A percentile compares a stretch with the other conserved stretches of the same genome.
Evolutionary conservation across 1,140 invertebrate species (phyloP).

Genomic region (Drosophila kurseongensis): DNA sequence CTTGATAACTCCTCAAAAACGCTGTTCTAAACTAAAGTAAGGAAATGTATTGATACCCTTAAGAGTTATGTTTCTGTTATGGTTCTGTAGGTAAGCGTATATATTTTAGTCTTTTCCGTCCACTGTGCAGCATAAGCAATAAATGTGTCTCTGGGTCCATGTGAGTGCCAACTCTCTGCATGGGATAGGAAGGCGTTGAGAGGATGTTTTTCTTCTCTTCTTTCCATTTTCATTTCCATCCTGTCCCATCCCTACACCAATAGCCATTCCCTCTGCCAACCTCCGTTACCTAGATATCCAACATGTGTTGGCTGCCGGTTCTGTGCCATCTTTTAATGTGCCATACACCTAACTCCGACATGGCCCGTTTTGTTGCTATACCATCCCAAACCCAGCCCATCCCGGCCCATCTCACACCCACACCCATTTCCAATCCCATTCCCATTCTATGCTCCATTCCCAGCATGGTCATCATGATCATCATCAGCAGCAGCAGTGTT

Average conservation of each 20-base stretch:
- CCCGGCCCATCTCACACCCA: background rate
- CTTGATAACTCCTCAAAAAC: too few relatives aligned
- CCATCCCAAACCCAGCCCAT: slow-evolving; percentile 5
- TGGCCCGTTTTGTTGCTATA: slow-evolving; percentile 21
- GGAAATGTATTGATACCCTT: too few relatives aligned
- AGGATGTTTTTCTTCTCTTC: slow-evolving; percentile 44
- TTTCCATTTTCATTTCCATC: slow-evolving; percentile 1
- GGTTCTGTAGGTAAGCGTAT: background rate
- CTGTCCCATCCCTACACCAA: background rate
- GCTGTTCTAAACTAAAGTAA: too few relatives aligned
- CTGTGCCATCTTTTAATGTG: slow-evolving; percentile 73
- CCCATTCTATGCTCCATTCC: slow-evolving; percentile 14
- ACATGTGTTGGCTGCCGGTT: slow-evolving; percentile 50
- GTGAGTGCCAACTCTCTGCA: slow-evolving; percentile 52
- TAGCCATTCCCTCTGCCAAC: slow-evolving; percentile 5
- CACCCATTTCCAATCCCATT: background rate
- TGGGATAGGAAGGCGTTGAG: slow-evolving; percentile 57
- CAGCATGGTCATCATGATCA: slow-evolving; percentile 41
- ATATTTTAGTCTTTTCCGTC: background rate
- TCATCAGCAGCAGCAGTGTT: slow-evolving; percentile 26
- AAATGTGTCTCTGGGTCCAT: slow-evolving; percentile 50
- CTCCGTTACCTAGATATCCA: slow-evolving; percentile 49
- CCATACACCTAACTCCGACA: slow-evolving; percentile 57
- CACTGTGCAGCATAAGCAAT: slow-evolving; percentile 61
- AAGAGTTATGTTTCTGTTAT: too few relatives aligned